Percentiles rank a stretch among this genome's conserved stretches.
Evolutionary conservation across 2,113 vertebrate genomes (phyloP).

Genomic region (Rutilus rutilus): DNA sequence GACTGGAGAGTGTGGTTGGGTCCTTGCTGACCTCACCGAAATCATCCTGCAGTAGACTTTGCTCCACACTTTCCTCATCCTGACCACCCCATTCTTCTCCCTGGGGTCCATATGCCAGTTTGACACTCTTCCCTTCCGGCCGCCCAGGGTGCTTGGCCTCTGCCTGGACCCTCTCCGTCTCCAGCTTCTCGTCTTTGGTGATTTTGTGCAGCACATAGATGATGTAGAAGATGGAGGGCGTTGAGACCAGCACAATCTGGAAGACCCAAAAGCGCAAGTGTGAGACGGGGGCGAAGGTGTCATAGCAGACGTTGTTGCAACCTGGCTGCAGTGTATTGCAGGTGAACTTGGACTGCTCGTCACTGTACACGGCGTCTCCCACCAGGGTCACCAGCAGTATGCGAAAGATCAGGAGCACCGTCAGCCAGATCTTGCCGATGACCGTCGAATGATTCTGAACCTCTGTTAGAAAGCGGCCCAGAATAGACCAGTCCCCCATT

Average conservation of each 20-base stretch:
- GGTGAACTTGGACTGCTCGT: constrained; percentile 75
- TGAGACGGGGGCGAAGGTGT: constrained; percentile 72
- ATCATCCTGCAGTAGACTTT: constrained; percentile 59
- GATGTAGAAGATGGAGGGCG: constrained; percentile 74
- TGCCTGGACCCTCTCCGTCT: constrained; percentile 57
- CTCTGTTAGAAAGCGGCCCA: constrained; percentile 74
- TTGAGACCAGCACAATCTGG: constrained; percentile 75
- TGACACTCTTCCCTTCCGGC: constrained; percentile 19
- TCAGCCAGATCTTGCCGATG: constrained; percentile 78
- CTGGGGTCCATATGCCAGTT: constrained; percentile 47
- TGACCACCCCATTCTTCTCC: constrained; percentile 57
- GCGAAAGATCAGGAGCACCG: constrained; percentile 74
- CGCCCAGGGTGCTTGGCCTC: constrained; percentile 39
- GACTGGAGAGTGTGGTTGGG: constrained; percentile 64
- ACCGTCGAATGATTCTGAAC: constrained; percentile 76
- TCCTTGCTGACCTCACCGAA: constrained; percentile 62
- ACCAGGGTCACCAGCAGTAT: constrained; percentile 76
- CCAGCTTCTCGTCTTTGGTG: constrained; percentile 69
- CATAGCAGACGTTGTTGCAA: constrained; percentile 73
- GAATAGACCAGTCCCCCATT: constrained; percentile 77
- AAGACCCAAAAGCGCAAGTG: constrained; percentile 76
- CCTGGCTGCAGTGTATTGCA: constrained; percentile 76
- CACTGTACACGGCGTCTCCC: constrained; percentile 72
- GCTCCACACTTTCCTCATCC: constrained; percentile 54
- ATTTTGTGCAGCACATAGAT: constrained; percentile 76